phyloP scores from a whole-genome alignment of 2,888 invertebrate species.

The Idaea biselata region DNA sequence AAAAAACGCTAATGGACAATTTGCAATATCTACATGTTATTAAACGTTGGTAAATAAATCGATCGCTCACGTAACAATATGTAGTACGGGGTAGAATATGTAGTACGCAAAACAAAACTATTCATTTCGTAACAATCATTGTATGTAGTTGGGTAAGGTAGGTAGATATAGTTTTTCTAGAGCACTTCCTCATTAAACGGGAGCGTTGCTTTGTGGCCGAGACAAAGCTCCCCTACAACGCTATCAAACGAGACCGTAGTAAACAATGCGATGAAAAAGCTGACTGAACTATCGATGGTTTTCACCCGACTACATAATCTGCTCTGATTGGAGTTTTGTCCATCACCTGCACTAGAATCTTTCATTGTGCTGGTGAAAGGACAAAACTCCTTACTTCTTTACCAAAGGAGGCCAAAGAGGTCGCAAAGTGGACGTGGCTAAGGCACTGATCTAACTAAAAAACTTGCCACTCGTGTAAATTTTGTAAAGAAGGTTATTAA shows the following conservation, averaged over 20 bases:
- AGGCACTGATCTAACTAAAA: no score
- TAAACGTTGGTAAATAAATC: constrained; percentile 12
- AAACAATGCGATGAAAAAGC: constrained; percentile 21
- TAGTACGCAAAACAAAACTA: constrained; percentile 37
- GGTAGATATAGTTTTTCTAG: constrained; percentile 51
- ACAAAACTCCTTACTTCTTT: no score
- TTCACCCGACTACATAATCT: neutral
- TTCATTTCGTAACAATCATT: constrained; percentile 65
- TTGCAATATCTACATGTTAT: neutral
- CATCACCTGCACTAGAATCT: no score
- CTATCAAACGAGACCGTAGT: constrained; percentile 22
- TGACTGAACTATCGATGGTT: constrained; percentile 11
- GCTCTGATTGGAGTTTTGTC: no score
- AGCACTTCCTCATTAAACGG: constrained; percentile 76
- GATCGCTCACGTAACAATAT: constrained; percentile 33
- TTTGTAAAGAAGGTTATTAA: no score
- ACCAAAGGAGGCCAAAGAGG: no score
- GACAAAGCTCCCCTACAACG: constrained; percentile 42
- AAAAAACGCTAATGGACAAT: constrained; percentile 2
- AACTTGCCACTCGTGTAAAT: no score
- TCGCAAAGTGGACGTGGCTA: no score
- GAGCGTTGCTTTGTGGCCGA: constrained; percentile 44
- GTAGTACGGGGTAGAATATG: constrained; percentile 46
- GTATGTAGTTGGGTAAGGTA: constrained; percentile 26
- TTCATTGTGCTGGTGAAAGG: no score